Base-by-base conservation (phyloP, 2,797 vertebrate species). In the Ambastaia sidthimunki region DNA sequence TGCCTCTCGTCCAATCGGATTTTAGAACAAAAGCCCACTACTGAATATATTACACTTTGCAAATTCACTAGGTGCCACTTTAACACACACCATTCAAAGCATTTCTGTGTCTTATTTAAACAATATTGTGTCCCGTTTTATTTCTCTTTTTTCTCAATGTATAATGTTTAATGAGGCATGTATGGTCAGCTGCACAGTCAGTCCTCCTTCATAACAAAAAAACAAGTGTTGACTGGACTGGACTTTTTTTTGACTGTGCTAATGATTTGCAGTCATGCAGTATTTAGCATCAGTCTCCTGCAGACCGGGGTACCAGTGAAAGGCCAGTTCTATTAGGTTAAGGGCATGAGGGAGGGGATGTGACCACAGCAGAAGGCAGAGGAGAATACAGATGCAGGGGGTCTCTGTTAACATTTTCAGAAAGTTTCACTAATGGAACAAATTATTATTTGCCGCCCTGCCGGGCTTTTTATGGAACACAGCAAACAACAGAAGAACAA, bases 371-470 rank as follows among this genome's bases (percentile, higher is more conserved):
- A 54, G 37, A 73, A 62, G 74, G 74, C 47, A 74, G 44, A 71
- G 31, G 72, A 67, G 34, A 50, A 71, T 50, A 54, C 28, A 55
- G 69, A 66, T 60, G 70, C 25, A 21, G 74, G 66, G 82, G 70
- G 83, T 41, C 71, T 82, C 28, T n/a, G 77, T 73, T 78, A 65
- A 50, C 68, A 68, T 77, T 81, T 69, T 78, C n/a, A 44, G 48
- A 19, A 37, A 62, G 68, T 77, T 7, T 13, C 70, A 65, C 80
- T 86, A 82, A 84, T 83, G 76, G 84, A 68, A 81, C 69, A 67
- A 66, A 57, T 60, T 69, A 78, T 85, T 86, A 86, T 82, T 80
- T 80, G 28, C 52, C 71, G 54, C 81, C 74, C 81, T 81, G 70
- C 81, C 71, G 76, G 66, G 72, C 12, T 12, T 68, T 62, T 68